Base-by-base conservation (phyloP, 2,888 invertebrate genomes). In the Drosophila borborema region DNA sequence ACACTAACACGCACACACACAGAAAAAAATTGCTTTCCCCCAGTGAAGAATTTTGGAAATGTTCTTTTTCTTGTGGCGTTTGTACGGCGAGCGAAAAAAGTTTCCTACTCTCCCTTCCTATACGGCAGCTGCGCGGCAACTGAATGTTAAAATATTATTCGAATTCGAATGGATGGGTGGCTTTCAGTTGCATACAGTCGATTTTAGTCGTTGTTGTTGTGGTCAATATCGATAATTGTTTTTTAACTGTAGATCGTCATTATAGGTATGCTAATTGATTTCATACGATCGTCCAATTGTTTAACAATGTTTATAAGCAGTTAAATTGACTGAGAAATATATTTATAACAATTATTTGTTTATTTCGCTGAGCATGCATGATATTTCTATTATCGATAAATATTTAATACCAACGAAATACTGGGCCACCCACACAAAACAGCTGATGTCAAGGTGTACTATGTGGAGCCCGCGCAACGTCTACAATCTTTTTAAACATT, bases 111-210 rank as follows among this genome's bases (percentile, higher is more conserved):
- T 82, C 81, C 81, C 80, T 80, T 76, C 80, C 69, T 78, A 68
- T 69, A 80, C 82, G 81, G 77, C 88, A 84, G 84, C 88, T 87
- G 84, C 84, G 85, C 86, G 86, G 82, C 82, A 85, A 89, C 85
- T 85, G 84, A 85, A 84, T 77, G 72, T 80, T 71, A 75, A 75
- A 76, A 64, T 66, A 66, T 61, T 65, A 77, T 79, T 79, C 81
- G 81, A 78, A 78, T 78, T 76, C 79, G 79, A 79, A 80, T 79
- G 64, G 66, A 62, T 73, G 54, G 65, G 59, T 76, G 55, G 58
- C 56, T 72, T 67, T 80, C 49, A 59, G 67, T 64, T 79, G 70
- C 60, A 34, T 31, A 45, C 61, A 61, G 65, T 38, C 74, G 77
- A 79, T 79, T 74, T 43, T 46, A 64, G 45, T 49, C 23, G 54